Conservation (phyloP, 2,797 vertebrate genomes). For the Cyclura pinguis region DNA sequence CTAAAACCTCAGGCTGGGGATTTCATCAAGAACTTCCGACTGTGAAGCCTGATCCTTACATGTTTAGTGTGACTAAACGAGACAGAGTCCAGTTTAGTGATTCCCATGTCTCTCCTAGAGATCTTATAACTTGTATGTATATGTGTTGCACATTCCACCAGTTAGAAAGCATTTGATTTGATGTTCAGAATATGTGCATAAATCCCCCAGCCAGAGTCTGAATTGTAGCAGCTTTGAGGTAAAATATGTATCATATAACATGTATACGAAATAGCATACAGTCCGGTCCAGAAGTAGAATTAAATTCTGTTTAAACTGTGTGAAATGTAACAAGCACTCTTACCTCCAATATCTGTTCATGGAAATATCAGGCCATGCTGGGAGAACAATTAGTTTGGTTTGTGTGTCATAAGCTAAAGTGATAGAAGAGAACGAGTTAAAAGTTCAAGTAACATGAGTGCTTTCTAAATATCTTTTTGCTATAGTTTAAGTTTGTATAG, state of each 20-base stretch:
- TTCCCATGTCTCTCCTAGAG: background rate
- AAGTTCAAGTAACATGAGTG: background rate
- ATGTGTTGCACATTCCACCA: slow-evolving; percentile 6
- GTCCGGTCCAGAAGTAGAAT: background rate
- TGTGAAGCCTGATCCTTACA: slow-evolving; percentile 8
- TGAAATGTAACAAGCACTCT: background rate
- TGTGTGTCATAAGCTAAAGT: background rate
- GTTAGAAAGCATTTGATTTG: slow-evolving; percentile 14
- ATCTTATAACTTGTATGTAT: slow-evolving; percentile 9
- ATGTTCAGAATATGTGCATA: background rate
- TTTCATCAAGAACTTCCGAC: slow-evolving; percentile 41
- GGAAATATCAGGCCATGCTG: background rate
- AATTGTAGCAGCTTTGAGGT: slow-evolving; percentile 29
- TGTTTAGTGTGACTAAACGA: slow-evolving; percentile 47
- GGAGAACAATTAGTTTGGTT: too few relatives aligned
- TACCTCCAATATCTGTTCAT: too few relatives aligned
- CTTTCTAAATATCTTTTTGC: too few relatives aligned
- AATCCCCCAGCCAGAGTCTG: background rate
- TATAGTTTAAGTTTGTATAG: background rate
- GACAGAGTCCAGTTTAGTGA: slow-evolving; percentile 23
- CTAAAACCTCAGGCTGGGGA: slow-evolving; percentile 49
- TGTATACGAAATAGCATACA: background rate
- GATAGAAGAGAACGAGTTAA: background rate
- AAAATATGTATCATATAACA: slow-evolving; percentile 4
- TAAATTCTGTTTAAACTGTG: background rate